Conservation (phyloP, 2,888 invertebrate species). For the Uropetala carovei region DNA sequence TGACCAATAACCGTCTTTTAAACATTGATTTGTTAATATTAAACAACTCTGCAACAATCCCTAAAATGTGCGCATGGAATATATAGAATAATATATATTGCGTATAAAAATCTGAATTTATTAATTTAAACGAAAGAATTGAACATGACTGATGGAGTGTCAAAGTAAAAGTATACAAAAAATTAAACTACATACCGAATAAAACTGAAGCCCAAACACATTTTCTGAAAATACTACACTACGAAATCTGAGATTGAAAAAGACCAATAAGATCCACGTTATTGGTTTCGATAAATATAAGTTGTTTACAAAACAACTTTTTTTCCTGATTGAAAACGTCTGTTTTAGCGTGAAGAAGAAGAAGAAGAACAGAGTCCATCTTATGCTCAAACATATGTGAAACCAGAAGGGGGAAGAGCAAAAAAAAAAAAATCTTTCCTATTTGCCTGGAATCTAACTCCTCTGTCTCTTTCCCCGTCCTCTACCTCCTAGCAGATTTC, state of each 20-base stretch:
- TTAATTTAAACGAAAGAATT: too few relatives aligned
- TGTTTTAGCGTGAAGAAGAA: conserved; percentile 22
- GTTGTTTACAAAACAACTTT: background rate
- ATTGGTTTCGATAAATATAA: background rate
- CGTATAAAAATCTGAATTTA: too few relatives aligned
- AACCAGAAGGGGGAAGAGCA: background rate
- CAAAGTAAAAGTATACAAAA: too few relatives aligned
- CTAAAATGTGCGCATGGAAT: too few relatives aligned
- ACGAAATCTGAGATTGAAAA: background rate
- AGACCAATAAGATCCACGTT: background rate
- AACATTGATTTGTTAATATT: too few relatives aligned
- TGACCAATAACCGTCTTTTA: too few relatives aligned
- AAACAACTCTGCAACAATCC: too few relatives aligned
- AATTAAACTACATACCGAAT: too few relatives aligned
- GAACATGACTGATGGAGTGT: too few relatives aligned
- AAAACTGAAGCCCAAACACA: too few relatives aligned
- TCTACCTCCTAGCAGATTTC: background rate
- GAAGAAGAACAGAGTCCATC: background rate
- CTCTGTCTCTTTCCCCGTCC: background rate
- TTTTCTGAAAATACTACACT: background rate
- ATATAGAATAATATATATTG: too few relatives aligned
- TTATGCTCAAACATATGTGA: conserved; percentile 32
- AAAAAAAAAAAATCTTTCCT: conserved; percentile 48
- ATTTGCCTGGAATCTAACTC: conserved; percentile 51
- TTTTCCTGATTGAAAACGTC: conserved; percentile 10